These are phyloP conservation scores for Sphaerophoria taeniata DNA, from an alignment of 2,888 invertebrate genomes.

Conservation along the genomic window DNA sequence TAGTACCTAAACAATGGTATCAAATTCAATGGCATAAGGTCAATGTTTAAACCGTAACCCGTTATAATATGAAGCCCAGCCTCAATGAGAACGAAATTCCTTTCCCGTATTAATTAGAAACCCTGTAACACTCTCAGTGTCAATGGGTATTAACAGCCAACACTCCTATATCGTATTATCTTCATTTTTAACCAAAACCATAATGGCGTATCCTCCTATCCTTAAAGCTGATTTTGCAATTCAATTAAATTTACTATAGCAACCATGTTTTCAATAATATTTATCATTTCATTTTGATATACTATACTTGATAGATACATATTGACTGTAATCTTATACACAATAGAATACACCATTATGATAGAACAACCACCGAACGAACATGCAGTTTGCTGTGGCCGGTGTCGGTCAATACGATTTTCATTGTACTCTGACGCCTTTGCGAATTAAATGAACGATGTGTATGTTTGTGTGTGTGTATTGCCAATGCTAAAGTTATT, in stretches of 20 bases:
- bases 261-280: slow-evolving; percentile 56
- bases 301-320: slow-evolving; percentile 22
- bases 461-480: slow-evolving; percentile 2
- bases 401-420: slow-evolving; percentile 49
- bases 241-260: slow-evolving; percentile 60
- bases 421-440: slow-evolving; percentile 40
- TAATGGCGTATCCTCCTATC: background rate
- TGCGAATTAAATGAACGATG: background rate
- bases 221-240: slow-evolving; percentile 43
- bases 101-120: slow-evolving; percentile 15
- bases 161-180: slow-evolving; percentile 7
- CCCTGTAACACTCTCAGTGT: background rate
- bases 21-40: slow-evolving; percentile 15
- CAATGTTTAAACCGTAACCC: background rate
- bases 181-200: background rate
- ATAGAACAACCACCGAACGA: background rate
- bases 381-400: background rate
- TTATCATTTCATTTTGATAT: slow-evolving; percentile 50
- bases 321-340: slow-evolving; percentile 36
- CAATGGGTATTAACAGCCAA: background rate
- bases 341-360: background rate
- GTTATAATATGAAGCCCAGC: background rate
- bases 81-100: slow-evolving; percentile 7
- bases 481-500: slow-evolving; percentile 37
- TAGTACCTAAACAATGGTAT: background rate